phyloP scores from a whole-genome alignment of 2,797 vertebrate genomes.

The Masticophis lateralis region DNA sequence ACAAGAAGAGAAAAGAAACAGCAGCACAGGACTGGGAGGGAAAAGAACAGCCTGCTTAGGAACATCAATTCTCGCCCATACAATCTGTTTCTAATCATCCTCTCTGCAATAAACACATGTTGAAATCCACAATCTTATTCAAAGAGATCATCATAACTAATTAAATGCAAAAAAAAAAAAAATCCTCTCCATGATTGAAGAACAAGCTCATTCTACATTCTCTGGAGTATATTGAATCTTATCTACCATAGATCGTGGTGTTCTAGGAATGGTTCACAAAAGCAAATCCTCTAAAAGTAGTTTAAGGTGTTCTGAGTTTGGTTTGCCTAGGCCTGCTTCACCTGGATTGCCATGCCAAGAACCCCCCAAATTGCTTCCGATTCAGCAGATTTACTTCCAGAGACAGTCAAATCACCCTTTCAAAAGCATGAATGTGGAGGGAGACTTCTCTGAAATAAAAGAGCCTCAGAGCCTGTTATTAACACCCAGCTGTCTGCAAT shows the following conservation, averaged over 20 bases:
- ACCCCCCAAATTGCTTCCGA: neutral
- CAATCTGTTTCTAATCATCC: neutral
- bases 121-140: neutral
- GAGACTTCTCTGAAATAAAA: neutral
- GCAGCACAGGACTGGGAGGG: neutral
- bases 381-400: neutral
- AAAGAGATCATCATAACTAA: neutral
- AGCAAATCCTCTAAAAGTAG: neutral
- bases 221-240: neutral
- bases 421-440: neutral
- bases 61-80: neutral
- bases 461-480: too few species aligned
- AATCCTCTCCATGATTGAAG: neutral
- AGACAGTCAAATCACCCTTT: neutral
- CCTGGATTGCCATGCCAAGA: neutral
- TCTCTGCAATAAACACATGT: neutral
- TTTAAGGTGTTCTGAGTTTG: neutral
- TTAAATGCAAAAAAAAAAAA: neutral
- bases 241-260: neutral
- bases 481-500: too few species aligned
- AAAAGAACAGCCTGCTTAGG: neutral
- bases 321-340: neutral
- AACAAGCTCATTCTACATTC: neutral
- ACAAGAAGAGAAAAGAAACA: neutral
- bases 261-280: neutral